Base-by-base conservation (phyloP, 2,797 vertebrate species). In the Tokudaia muenninki region DNA sequence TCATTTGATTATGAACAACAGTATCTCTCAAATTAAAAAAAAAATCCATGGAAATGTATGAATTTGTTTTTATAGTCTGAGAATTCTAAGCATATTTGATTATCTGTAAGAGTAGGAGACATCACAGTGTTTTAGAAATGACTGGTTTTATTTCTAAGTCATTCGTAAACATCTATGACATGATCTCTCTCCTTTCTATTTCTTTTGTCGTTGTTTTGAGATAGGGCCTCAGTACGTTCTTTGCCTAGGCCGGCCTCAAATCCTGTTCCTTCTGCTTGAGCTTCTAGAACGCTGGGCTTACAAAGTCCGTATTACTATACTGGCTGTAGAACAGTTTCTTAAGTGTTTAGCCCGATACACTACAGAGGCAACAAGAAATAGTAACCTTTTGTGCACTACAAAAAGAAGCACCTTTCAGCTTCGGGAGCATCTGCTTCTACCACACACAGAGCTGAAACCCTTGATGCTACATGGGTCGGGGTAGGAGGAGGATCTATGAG, bases 71-170 rank as follows among this genome's bases (percentile, higher is more conserved):
- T 92, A 47, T 80, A 87, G 12, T 59, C 59, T 52, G 63, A 87
- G 92, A 97, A 87, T 57, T 87, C n/a, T 90, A 70, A 82, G 37
- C 93, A 44, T 96, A 37, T 93, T 94, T 94, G 11, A 37, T 94
- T 94, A 47, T 78, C 50, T 95, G 75, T 89, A 65, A 78, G 80
- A 92, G 59, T 78, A 82, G 87, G 84, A 94, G 94, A 97, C 79
- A 96, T 77, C 87, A 80, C 59, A 84, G 31, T 79, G 22, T 93
- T 95, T 77, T 94, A 91, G 61, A 95, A 96, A 92, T 77, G 57
- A 59, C 78, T 95, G 50, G 29, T 90, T 95, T 92, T 95, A 50
- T 26, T 86, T 94, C 47, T 0, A 7, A 65, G 63, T 93, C n/a
- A 90, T 94, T 92, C 47, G 59, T 93, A 78, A 83, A 34, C 80